Evolutionary conservation across 2,888 invertebrate genomes (phyloP), one percentile per base, ranked within the genome.

Genomic region (Seladonia tumulorum): DNA sequence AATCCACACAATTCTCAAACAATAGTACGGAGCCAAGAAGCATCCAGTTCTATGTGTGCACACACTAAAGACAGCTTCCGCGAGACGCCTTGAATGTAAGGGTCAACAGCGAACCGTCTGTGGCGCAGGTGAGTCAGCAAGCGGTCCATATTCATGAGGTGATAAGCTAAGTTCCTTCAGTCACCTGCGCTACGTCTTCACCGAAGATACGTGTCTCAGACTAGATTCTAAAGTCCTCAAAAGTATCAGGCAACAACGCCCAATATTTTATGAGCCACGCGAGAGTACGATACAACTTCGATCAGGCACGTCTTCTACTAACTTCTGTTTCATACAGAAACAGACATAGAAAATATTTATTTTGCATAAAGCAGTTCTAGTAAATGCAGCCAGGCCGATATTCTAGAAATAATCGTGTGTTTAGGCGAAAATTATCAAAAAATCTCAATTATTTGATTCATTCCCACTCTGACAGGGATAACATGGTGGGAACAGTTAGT

Each of bases 101-200:
- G 66, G 66, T 66, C 35, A 66, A 66, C 18, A 35, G 29, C 2
- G 35, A 66, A 14, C 29, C 35, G 35, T 29, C 63, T 29, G 25
- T 18, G 60, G 35, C 66, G 35, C 66, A 8, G 66, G 35, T 35
- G 66, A 66, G 18, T 16, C 63, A 5, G 63, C 16, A 29, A 29
- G 7, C 29, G 63, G 29, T 66, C 66, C 66, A 66, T 66, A 66
- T 66, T 66, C 35, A 66, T 66, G 66, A 35, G 66, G 66, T 66
- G 29, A 66, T 35, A 66, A 66, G 66, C 66, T 35, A 35, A 35
- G 8, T 66, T 35, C 66, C 66, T 66, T 29, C 29, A 35, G 29
- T 66, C 66, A 66, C 18, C 35, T 66, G 66, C 8, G 14, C 7
- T 14, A 5, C 63, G 35, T 16, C 35, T 2, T 66, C 16, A 14